Evolutionary conservation across 2,888 invertebrate species (phyloP), one percentile per base, ranked within the genome.

Genomic region (Lepidocyrtinus sp.): DNA sequence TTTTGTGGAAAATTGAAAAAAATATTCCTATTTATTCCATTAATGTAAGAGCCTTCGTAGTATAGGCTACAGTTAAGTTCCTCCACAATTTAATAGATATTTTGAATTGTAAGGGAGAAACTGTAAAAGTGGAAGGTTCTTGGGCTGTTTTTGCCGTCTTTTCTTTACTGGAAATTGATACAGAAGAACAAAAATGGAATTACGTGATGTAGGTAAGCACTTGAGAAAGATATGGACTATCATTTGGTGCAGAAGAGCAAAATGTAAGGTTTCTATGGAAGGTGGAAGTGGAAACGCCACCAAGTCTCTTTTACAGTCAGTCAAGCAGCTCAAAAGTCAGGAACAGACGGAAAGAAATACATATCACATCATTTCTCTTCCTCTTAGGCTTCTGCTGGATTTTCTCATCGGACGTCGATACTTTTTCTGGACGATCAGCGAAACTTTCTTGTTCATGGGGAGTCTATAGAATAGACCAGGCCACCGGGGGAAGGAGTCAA

Each of bases 311-410:
- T 59, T 2, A 22, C 15, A 59, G 59, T 59, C 59, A 59, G 59
- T 59, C 59, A 59, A 22, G 21, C 59, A 59, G 59, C 59, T 59
- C 59, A 59, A 59, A 59, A 59, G 59, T 59, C 59, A 59, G 59
- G 22, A 59, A 59, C 59, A 59, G 59, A 59, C 59, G 22, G 19
- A 21, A 5, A 59, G 15, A 59, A 59, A 21, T 3, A 59, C 19
- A 59, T 59, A 21, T 59, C 59, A 59, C 59, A 59, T 21, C 21
- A 36, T 36, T 36, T 36, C 36, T 36, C 36, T 36, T 36, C 36
- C 36, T 36, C 36, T 36, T 5, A 12, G n/a, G n/a, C n/a, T n/a
- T n/a, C n/a, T n/a, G n/a, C n/a, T n/a, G n/a, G n/a, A n/a, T n/a
- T n/a, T n/a, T n/a, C n/a, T n/a, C n/a, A n/a, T n/a, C n/a, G n/a